A percentile compares a stretch with the other conserved stretches of the same genome.
These are phyloP conservation scores for Pecten maximus DNA, from an alignment of 2,888 invertebrate species.

Conservation along the genomic window DNA sequence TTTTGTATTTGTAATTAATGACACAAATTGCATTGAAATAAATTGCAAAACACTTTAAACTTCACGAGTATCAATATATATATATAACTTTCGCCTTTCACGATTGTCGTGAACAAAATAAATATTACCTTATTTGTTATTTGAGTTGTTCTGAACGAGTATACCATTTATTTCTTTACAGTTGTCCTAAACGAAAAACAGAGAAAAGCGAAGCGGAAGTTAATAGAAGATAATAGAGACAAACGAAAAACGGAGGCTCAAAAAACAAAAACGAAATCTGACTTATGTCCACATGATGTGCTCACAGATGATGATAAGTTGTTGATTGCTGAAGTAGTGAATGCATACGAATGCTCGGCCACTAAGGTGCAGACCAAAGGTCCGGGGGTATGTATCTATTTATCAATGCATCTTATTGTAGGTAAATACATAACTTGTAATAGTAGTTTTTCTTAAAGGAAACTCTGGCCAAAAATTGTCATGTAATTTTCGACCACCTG, in stretches of 20 bases:
- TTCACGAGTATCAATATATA: too few relatives aligned
- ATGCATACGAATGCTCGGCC: slow-evolving; percentile 75
- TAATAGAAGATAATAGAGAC: slow-evolving; percentile 82
- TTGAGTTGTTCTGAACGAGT: too few relatives aligned
- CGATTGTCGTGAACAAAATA: too few relatives aligned
- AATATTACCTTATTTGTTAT: too few relatives aligned
- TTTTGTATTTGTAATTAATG: too few relatives aligned
- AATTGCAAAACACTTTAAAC: too few relatives aligned
- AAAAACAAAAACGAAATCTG: slow-evolving; percentile 52
- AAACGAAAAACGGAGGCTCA: slow-evolving; percentile 68
- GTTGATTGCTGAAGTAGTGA: slow-evolving; percentile 73
- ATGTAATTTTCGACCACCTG: too few relatives aligned
- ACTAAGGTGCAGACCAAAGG: slow-evolving; percentile 59
- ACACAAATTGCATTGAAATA: too few relatives aligned
- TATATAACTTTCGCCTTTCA: too few relatives aligned
- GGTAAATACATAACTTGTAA: too few relatives aligned
- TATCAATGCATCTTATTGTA: background rate
- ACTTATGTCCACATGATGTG: slow-evolving; percentile 60
- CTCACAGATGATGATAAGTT: slow-evolving; percentile 73
- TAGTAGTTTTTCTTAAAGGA: too few relatives aligned
- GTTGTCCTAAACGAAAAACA: slow-evolving; percentile 83
- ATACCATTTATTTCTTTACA: slow-evolving; percentile 63
- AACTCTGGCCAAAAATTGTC: too few relatives aligned
- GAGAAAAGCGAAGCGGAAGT: slow-evolving; percentile 81
- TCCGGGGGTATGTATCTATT: slow-evolving; percentile 58